Percentiles rank a stretch among this genome's conserved stretches.
Conservation (phyloP, 2,888 invertebrate species). For the Drosophila imparisetae region DNA sequence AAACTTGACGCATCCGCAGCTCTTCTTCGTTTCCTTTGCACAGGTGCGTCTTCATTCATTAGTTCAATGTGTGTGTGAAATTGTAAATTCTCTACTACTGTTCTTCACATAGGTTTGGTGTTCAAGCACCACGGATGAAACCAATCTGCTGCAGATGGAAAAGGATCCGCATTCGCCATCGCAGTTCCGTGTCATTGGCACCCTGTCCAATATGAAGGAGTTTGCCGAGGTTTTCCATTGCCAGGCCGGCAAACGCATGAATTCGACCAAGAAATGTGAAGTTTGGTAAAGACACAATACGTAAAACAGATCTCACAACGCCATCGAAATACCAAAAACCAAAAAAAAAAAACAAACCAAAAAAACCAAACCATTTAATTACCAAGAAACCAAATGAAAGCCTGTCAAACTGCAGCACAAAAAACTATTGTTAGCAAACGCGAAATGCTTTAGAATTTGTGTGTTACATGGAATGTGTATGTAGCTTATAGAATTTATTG, state of each 20-base stretch:
- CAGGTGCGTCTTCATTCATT: slow-evolving; percentile 87
- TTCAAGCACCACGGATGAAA: slow-evolving; percentile 93
- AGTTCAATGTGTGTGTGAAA: neutral
- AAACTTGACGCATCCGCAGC: slow-evolving; percentile 93
- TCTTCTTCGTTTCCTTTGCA: slow-evolving; percentile 98
- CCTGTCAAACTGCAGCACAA: neutral
- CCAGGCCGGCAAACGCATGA: slow-evolving; percentile 91
- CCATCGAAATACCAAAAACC: slow-evolving; percentile 14
- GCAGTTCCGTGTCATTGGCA: slow-evolving; percentile 93
- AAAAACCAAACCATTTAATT: slow-evolving; percentile 4
- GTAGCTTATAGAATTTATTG: slow-evolving; percentile 6
- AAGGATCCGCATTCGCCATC: slow-evolving; percentile 97
- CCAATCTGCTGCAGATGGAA: slow-evolving; percentile 93
- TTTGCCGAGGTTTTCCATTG: slow-evolving; percentile 93
- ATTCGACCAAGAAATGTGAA: slow-evolving; percentile 93
- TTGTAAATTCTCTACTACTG: neutral
- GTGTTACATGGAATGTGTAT: slow-evolving; percentile 10
- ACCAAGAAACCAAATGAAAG: neutral
- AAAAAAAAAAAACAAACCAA: neutral
- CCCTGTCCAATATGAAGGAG: slow-evolving; percentile 93
- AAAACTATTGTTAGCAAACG: slow-evolving; percentile 6
- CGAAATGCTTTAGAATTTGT: slow-evolving; percentile 5
- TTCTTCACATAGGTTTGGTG: slow-evolving; percentile 91
- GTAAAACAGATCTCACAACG: slow-evolving; percentile 57
- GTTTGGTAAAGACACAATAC: slow-evolving; percentile 89